Conservation (phyloP, 2,797 vertebrate genomes). For the Graptemys geographica region DNA sequence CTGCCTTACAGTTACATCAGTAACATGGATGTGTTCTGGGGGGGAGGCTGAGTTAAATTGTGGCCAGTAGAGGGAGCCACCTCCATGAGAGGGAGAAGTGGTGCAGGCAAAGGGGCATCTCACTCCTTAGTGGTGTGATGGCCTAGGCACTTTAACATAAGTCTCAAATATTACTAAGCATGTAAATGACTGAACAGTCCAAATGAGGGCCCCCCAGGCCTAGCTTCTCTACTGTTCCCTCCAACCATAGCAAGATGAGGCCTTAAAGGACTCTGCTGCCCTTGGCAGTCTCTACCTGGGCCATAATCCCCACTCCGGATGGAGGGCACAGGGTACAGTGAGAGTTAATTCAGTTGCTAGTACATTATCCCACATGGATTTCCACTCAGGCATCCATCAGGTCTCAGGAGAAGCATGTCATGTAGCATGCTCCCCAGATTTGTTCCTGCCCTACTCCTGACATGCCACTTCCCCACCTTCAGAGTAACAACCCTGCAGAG, state of each 20-base stretch:
- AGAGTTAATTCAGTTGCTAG: too few relatives aligned
- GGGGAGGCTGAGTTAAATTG: background rate
- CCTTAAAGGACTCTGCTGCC: background rate
- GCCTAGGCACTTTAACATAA: slow-evolving; percentile 1
- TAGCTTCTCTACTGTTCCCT: background rate
- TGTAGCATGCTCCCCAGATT: background rate
- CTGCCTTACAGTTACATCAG: background rate
- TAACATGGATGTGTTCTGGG: background rate
- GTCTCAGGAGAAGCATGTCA: background rate
- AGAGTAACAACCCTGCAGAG: background rate
- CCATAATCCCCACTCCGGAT: background rate
- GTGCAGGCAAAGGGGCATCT: background rate
- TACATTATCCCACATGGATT: background rate
- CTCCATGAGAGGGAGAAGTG: background rate
- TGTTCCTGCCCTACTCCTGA: background rate
- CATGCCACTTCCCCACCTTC: background rate
- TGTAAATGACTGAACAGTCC: background rate
- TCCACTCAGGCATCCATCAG: background rate
- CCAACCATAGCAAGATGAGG: background rate
- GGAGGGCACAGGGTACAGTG: background rate
- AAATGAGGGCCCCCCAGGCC: background rate
- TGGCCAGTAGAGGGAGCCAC: background rate
- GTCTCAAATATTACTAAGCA: background rate
- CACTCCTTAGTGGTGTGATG: background rate
- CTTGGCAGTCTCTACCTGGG: background rate